Percentiles rank a stretch among this genome's conserved stretches.
Conservation (phyloP, 2,113 vertebrate species). For the Egretta garzetta region DNA sequence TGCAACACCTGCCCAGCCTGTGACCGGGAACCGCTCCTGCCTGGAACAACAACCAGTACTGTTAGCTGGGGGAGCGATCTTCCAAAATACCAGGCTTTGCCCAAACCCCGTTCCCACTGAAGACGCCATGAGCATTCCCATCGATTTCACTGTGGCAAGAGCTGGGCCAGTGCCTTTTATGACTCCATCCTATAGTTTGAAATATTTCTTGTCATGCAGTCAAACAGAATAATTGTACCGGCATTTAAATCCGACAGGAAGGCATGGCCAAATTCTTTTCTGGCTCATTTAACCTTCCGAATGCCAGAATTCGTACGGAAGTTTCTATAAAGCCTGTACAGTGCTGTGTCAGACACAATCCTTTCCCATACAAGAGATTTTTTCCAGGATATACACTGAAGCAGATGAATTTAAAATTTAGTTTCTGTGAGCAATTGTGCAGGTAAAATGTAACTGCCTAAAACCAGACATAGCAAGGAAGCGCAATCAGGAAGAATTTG, state of each 20-base stretch:
- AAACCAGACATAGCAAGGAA: neutral
- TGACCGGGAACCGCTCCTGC: accelerated
- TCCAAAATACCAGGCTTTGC: neutral
- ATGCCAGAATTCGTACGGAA: neutral
- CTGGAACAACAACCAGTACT: neutral
- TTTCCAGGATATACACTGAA: neutral
- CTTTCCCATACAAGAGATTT: neutral
- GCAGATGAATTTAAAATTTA: neutral
- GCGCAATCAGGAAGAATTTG: neutral
- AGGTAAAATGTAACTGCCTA: neutral
- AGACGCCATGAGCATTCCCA: neutral
- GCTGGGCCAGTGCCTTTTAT: neutral
- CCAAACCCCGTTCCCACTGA: neutral
- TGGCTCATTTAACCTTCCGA: conserved; percentile 17
- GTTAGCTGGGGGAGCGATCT: accelerated
- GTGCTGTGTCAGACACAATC: neutral
- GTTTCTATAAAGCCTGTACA: neutral
- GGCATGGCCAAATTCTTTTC: neutral
- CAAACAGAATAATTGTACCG: conserved; percentile 8
- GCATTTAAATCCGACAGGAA: neutral
- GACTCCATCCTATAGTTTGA: neutral
- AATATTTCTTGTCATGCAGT: conserved; percentile 42
- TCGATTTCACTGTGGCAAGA: neutral
- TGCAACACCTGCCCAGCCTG: neutral
- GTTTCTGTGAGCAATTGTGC: neutral